Base-by-base conservation (phyloP, 2,888 invertebrate genomes). In the Portevinia maculata region DNA sequence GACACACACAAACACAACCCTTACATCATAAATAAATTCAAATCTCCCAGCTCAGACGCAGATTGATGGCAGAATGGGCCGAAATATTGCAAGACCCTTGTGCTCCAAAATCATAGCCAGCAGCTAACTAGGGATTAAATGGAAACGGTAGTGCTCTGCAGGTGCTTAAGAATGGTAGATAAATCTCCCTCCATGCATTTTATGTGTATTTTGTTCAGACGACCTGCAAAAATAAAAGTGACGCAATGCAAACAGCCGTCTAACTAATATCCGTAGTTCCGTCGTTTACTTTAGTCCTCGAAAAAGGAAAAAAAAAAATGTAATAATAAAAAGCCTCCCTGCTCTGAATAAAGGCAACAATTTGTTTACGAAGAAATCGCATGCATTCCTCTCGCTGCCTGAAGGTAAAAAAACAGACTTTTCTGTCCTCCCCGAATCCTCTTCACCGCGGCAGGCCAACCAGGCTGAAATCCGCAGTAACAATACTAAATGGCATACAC, bases 231-330 rank as follows among this genome's bases (percentile, higher is more conserved):
- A 74, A 62, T 64, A 79, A 62, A 79, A 75, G 62, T 79, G 69
- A 75, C 75, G 62, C 75, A 79, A 79, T 75, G 62, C 75, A 75
- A 75, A 75, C 79, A 75, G 48, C 55, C 46, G 34, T 59, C 37
- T 55, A 79, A 67, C 79, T 74, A 74, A 75, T 79, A 69, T 79
- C 79, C 75, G 69, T 79, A 75, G 75, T 69, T 75, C 79, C 75
- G 62, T 69, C 53, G 79, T 79, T 50, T 55, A 55, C 60, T 67
- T 74, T 32, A 32, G 52, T 5, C 46, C 50, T 37, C n/a, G 21
- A 21, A 34, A 21, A 13, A 53, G 34, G 28, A 21, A 64, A 28
- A 55, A 48, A 50, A 32, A 55, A 21, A 34, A 30, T 37, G 13
- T 15, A 11, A 15, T 34, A 34, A 17, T n/a, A 59, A 11, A 3